Evolutionary conservation across 2,113 vertebrate genomes (phyloP).

Genomic region (Mesocricetus auratus): DNA sequence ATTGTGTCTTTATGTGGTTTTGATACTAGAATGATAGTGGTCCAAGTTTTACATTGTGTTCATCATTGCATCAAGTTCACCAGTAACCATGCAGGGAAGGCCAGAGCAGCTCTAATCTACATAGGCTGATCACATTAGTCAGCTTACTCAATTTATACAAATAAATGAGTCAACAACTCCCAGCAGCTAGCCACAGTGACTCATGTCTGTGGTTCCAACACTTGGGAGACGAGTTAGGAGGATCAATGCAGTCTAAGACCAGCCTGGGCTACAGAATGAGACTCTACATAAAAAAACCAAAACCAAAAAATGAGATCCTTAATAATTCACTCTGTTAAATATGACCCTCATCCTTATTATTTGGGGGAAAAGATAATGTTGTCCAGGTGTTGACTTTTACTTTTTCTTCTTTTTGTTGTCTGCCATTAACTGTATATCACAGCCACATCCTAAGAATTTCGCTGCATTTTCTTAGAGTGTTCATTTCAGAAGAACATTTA

Average conservation of each 20-base stretch:
- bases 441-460: not conserved
- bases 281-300: not conserved
- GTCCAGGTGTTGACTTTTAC: not conserved
- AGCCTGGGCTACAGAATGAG: not conserved
- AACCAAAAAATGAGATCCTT: not conserved
- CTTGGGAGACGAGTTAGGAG: not conserved
- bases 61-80: not conserved
- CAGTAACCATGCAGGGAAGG: not conserved
- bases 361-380: not conserved
- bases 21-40: not conserved
- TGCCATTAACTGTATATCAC: not conserved
- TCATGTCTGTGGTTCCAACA: not conserved
- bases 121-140: not conserved
- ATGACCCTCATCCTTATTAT: not conserved
- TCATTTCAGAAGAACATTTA: conserved; percentile 29
- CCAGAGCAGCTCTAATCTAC: not conserved
- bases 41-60: not conserved
- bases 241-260: not conserved
- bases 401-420: not conserved
- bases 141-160: not conserved
- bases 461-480: not conserved
- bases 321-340: not conserved
- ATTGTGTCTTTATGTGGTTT: not conserved
- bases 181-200: not conserved
- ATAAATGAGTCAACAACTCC: not conserved